These are phyloP conservation scores for Euphonia xanthogaster DNA, from an alignment of 2,797 vertebrate species.

Conservation along the genomic window DNA sequence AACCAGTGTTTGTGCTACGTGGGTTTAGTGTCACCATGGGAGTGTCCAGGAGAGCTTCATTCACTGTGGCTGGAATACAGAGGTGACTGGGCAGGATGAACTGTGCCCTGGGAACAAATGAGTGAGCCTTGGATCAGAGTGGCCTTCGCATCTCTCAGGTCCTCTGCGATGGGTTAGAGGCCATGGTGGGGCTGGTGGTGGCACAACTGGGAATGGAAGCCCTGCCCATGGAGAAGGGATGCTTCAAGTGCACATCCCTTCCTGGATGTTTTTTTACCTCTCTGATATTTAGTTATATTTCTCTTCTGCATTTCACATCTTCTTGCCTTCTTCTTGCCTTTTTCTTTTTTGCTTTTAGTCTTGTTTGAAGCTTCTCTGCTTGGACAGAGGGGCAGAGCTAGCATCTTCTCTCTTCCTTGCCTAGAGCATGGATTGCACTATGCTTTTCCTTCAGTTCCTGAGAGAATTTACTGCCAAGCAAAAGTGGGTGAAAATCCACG, in stretches of 20 bases:
- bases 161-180: background rate
- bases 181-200: background rate
- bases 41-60: background rate
- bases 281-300: background rate
- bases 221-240: background rate
- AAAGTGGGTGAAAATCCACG: background rate
- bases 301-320: background rate
- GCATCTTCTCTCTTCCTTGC: background rate
- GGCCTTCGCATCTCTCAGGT: background rate
- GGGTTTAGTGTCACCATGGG: background rate
- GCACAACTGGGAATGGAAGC: background rate
- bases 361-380: background rate
- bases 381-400: background rate
- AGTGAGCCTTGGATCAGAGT: background rate
- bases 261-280: background rate
- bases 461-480: background rate
- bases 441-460: background rate
- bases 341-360: background rate
- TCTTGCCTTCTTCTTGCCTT: background rate
- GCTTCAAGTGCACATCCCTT: background rate
- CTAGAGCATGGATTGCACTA: background rate
- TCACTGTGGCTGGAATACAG: background rate
- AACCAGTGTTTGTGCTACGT: background rate
- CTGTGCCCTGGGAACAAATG: background rate
- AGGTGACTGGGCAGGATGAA: background rate